phyloP scores from a whole-genome alignment of 1,140 invertebrate species.

The Babylonia areolata region DNA sequence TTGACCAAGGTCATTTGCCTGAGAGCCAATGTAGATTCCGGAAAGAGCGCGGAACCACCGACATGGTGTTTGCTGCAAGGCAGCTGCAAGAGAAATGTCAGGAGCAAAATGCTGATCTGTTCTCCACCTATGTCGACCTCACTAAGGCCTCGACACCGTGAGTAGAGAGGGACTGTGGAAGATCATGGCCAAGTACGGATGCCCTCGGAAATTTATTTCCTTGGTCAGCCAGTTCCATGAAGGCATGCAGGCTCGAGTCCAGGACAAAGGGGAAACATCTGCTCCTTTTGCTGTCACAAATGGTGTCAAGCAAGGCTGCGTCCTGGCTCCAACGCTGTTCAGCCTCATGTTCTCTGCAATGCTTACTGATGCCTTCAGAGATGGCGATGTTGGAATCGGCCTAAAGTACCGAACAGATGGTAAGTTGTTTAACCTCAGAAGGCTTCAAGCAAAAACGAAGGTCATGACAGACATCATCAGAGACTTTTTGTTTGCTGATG shows the following conservation, averaged over 20 bases:
- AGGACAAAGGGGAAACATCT: constrained; percentile 23
- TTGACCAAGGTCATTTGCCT: constrained; percentile 33
- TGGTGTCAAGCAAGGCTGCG: constrained; percentile 38
- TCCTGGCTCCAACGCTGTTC: constrained; percentile 47
- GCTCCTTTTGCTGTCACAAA: constrained; percentile 32
- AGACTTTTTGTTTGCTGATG: no score
- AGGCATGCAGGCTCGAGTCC: constrained; percentile 33
- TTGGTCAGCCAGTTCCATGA: constrained; percentile 43
- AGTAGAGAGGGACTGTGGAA: no score
- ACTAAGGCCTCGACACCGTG: constrained; percentile 54
- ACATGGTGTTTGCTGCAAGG: constrained; percentile 51
- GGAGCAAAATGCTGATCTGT: constrained; percentile 50
- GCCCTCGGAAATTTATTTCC: constrained; percentile 41
- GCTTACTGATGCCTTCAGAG: constrained; percentile 16
- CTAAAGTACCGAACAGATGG: no score
- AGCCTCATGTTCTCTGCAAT: constrained; percentile 35
- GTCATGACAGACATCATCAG: no score
- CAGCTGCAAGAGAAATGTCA: constrained; percentile 54
- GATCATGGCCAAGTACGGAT: constrained; percentile 48
- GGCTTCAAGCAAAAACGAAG: no score
- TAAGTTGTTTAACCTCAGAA: no score
- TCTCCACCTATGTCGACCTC: constrained; percentile 50
- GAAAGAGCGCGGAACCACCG: constrained; percentile 34
- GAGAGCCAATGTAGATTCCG: constrained; percentile 51
- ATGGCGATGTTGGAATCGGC: no score